phyloP scores from a whole-genome alignment of 2,888 invertebrate species.

The Fragum fragum region DNA sequence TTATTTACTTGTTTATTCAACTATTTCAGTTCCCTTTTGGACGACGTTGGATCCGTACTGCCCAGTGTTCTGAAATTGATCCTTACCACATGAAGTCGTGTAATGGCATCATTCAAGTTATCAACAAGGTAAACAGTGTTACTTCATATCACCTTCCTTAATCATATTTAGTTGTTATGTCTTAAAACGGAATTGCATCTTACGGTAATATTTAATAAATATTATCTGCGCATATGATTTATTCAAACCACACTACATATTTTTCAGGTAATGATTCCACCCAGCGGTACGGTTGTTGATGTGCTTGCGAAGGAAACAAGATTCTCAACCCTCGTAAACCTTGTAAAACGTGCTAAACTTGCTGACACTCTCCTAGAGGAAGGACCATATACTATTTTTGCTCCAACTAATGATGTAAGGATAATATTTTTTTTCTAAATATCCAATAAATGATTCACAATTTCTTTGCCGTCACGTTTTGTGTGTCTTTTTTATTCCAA shows the following conservation, averaged over 20 bases:
- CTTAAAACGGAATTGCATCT: no score
- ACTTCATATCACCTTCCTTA: no score
- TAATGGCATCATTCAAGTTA: conserved; percentile 90
- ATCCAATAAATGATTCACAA: no score
- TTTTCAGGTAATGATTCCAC: conserved; percentile 86
- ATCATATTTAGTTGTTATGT: no score
- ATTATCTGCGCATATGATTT: no score
- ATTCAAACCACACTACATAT: no score
- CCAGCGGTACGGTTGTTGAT: conserved; percentile 88
- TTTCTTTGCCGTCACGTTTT: no score
- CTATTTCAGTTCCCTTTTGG: conserved; percentile 72
- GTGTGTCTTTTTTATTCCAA: no score
- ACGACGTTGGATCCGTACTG: conserved; percentile 89
- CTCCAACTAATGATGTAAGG: conserved; percentile 88
- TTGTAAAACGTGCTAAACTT: conserved; percentile 87
- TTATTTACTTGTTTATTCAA: no score
- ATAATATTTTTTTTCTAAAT: no score
- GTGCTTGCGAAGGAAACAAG: conserved; percentile 84
- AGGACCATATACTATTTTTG: conserved; percentile 89
- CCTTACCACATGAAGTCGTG: conserved; percentile 90
- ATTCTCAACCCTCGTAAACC: conserved; percentile 78
- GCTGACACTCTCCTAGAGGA: conserved; percentile 87
- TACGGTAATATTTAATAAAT: no score
- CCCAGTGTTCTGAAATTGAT: conserved; percentile 90
- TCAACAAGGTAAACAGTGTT: conserved; percentile 89